Evolutionary conservation across 2,888 invertebrate species (phyloP).

Genomic region (Spodoptera littoralis): DNA sequence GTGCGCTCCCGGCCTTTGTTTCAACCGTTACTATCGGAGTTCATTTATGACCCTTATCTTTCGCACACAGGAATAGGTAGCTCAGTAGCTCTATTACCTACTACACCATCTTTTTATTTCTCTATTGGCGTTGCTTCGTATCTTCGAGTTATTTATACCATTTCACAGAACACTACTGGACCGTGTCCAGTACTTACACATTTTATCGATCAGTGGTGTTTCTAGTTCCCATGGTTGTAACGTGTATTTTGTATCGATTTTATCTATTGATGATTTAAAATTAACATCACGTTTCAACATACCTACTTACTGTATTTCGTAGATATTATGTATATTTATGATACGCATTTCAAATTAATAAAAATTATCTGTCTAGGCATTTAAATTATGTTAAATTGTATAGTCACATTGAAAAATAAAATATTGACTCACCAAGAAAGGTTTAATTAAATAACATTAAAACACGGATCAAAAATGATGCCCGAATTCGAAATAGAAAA

Average conservation of each 20-base stretch:
- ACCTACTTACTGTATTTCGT: not conserved
- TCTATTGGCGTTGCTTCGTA: conserved; percentile 35
- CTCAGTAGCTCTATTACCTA: conserved; percentile 12
- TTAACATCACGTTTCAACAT: not conserved
- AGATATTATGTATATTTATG: too few species aligned
- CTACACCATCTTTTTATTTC: conserved; percentile 49
- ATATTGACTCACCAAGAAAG: too few species aligned
- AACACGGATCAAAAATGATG: not conserved
- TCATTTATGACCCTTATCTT: conserved; percentile 66
- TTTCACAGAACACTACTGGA: conserved; percentile 40
- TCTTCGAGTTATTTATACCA: conserved; percentile 34
- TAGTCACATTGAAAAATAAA: too few species aligned
- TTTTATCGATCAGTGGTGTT: conserved; percentile 19
- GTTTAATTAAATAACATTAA: too few species aligned
- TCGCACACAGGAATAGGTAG: conserved; percentile 55
- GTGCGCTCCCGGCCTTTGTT: conserved; percentile 66
- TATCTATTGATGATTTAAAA: not conserved
- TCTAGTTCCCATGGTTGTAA: conserved; percentile 19
- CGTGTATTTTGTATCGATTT: conserved; percentile 4
- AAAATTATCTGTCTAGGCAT: too few species aligned
- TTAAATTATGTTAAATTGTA: too few species aligned
- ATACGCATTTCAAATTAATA: too few species aligned
- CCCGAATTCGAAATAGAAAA: conserved; percentile 20
- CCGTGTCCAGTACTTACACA: conserved; percentile 32
- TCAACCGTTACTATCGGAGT: conserved; percentile 61